Percentiles rank a stretch among this genome's conserved stretches.
phyloP scores from a whole-genome alignment of 2,113 vertebrate genomes.

The Anhinga rufa region DNA sequence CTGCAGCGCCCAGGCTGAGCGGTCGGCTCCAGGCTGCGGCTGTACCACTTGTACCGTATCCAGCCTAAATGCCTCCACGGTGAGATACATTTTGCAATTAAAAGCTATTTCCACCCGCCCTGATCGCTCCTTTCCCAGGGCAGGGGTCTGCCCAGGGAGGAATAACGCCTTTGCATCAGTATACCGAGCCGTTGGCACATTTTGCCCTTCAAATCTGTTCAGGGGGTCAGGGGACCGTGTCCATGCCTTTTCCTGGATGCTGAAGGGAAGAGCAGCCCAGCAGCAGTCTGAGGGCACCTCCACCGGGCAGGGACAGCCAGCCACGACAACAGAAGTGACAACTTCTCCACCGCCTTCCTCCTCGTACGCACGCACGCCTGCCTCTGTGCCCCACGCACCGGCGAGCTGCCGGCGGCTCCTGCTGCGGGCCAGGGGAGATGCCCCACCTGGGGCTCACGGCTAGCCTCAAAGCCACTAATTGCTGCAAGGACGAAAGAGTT shows the following conservation, averaged over 20 bases:
- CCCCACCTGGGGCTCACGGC: neutral
- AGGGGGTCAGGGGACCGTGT: neutral
- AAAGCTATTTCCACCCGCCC: conserved; percentile 58
- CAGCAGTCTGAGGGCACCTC: conserved; percentile 10
- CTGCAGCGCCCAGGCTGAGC: neutral
- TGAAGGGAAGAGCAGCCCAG: neutral
- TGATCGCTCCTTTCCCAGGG: conserved; percentile 46
- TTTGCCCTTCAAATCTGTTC: conserved; percentile 37
- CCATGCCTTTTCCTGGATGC: neutral
- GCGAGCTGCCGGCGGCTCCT: neutral
- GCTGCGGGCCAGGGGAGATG: neutral
- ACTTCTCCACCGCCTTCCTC: neutral
- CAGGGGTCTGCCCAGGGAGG: conserved; percentile 24
- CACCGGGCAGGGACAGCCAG: neutral
- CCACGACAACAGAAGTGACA: neutral
- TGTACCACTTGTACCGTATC: neutral
- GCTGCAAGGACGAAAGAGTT: neutral
- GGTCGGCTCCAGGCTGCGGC: neutral
- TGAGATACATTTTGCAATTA: conserved; percentile 60
- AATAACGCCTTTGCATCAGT: conserved; percentile 44
- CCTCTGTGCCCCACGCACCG: neutral
- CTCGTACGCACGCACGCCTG: neutral
- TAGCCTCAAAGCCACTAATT: neutral
- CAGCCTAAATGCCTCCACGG: conserved; percentile 46
- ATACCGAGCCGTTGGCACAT: conserved; percentile 35